Evolutionary conservation across 1,140 invertebrate species (phyloP), one percentile per base, ranked within the genome.

Genomic region (Rhizoglyphus robini): DNA sequence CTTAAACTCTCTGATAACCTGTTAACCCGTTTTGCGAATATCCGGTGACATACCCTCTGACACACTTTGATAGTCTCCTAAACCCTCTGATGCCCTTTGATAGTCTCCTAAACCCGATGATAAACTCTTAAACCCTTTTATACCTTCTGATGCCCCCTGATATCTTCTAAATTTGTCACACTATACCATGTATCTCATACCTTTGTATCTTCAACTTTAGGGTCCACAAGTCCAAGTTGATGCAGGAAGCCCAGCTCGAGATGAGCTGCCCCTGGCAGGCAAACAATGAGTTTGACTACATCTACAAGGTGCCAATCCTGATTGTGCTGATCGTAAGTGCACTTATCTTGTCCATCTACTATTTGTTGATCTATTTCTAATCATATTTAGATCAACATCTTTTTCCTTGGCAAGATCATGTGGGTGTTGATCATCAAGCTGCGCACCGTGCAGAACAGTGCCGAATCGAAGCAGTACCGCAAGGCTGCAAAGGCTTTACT

Each of bases 351-450:
- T 34, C 13, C 13, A 18, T 59, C 15, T 29, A 59, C 30, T 29
- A 11, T 29, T 34, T 65, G 8, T 49, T 47, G 32, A 41, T 61
- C 32, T 8, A 32, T 66, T 34, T 67, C 20, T 31, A 15, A 20
- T 66, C 65, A 38, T 32, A 48, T 71, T 68, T 73, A 85, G 59
- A 76, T 88, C 31, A 96, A 96, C 74, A 80, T 90, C 1, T 79
- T 91, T 62, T 94, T 95, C 76, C 83, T 95, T 29, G 79, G 85
- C 69, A 85, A 85, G 75, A 93, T 96, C 69, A 92, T 96, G 86
- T 91, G 88, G 88, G 89, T 94, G 23, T 78, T 95, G 49, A 91
- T 95, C 70, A 95, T 90, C 8, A 94, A 95, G 73, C 79, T 93
- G 15, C 81, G 88, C 57, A 90, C 88, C 2, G 13, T 29, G 2